Base-by-base conservation (phyloP, 2,888 invertebrate species). In the Heliothis peltigera region DNA sequence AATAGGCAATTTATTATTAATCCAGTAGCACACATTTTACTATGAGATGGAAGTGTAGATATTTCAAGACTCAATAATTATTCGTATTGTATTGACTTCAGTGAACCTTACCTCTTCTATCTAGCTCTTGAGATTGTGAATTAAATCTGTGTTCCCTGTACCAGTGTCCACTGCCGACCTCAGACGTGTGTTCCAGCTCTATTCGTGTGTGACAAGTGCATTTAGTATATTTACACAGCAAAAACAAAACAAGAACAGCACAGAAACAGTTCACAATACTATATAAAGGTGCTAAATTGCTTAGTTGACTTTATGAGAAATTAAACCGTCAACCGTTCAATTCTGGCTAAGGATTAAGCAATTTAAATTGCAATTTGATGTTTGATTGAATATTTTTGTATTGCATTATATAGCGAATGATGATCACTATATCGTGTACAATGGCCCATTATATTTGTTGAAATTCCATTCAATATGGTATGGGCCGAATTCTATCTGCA, bases 111-210 rank as follows among this genome's bases (percentile, higher is more conserved):
- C 95, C 95, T 95, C 91, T 85, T 83, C 89, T 92, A 92, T 95
- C 94, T 91, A 96, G 95, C 86, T 96, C 96, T 92, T 95, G 96
- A 80, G 94, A 96, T 91, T 95, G 95, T 89, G 94, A 96, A 92
- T 94, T 95, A 95, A 95, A 96, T 92, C 95, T 96, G 95, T 96
- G 96, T 92, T 96, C 96, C 95, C 96, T 96, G 95, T 95, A 96
- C 93, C 96, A 96, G 89, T 95, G 95, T 89, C 96, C 96, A 91
- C 95, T 95, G 93, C 95, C 95, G 88, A 94, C 95, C 89, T 95
- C 95, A 81, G 93, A 92, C 64, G 94, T 92, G 92, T 94, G 94
- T 89, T 95, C 95, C 94, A 95, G 91, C 91, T 95, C 95, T 95
- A 95, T 91, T 90, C 81, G 88, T 90, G 85, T 87, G 92, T 93